Percentiles rank a stretch among this genome's conserved stretches.
These are phyloP conservation scores for Drosophila punjabiensis DNA, from an alignment of 1,140 invertebrate species.

Conservation along the genomic window DNA sequence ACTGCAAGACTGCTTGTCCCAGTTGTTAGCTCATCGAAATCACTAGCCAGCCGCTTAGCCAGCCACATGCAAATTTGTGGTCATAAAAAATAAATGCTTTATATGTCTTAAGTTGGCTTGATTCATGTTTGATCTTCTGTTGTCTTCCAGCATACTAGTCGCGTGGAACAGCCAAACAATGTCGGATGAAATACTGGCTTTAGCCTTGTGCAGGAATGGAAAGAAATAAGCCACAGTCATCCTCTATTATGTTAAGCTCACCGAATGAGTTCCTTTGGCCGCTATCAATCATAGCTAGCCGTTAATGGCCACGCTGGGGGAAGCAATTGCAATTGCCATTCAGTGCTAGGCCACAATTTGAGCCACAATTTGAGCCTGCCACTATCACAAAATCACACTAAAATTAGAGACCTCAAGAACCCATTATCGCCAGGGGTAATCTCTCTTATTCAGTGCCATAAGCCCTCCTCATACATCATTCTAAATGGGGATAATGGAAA, in stretches of 20 bases:
- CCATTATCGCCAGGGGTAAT: slow-evolving; percentile 14
- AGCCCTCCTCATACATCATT: slow-evolving; percentile 32
- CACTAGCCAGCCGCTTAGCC: slow-evolving; percentile 9
- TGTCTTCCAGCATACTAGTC: slow-evolving; percentile 3
- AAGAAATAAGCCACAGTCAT: slow-evolving; percentile 22
- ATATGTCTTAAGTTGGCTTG: slow-evolving; percentile 39
- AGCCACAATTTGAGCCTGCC: slow-evolving; percentile 16
- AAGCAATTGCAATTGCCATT: slow-evolving; percentile 43
- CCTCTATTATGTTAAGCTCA: slow-evolving; percentile 34
- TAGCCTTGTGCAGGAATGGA: neutral
- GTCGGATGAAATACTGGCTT: slow-evolving; percentile 31
- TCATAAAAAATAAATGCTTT: slow-evolving; percentile 47
- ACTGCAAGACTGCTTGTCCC: slow-evolving; percentile 28
- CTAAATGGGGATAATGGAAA: slow-evolving; percentile 15
- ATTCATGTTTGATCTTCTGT: slow-evolving; percentile 29
- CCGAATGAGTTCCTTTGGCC: slow-evolving; percentile 19
- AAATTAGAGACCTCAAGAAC: slow-evolving; percentile 3
- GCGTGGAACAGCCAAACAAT: slow-evolving; percentile 15
- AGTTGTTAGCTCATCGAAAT: slow-evolving; percentile 50
- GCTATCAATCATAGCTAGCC: slow-evolving; percentile 47
- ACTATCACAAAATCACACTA: slow-evolving; percentile 4
- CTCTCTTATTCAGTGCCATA: slow-evolving; percentile 8
- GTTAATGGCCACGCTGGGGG: slow-evolving; percentile 25
- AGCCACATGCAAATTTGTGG: slow-evolving; percentile 37
- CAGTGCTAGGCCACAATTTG: slow-evolving; percentile 21